Base-by-base conservation (phyloP, 2,113 vertebrate genomes). In the human (Homo sapiens) region DNA sequence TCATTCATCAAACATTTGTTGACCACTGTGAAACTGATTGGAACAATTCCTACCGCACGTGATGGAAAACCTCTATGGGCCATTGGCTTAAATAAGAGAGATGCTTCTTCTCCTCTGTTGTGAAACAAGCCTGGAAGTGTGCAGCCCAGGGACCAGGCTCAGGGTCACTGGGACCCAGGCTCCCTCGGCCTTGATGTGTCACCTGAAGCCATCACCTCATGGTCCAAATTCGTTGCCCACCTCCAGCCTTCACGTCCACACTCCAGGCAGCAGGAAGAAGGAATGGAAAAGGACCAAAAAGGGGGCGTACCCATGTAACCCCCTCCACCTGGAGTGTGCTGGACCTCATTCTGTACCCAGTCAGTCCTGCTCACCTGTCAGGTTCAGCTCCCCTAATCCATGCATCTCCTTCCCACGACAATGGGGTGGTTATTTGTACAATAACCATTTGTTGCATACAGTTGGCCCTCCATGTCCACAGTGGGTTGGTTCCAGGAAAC, bases 331-430 rank as follows among this genome's bases (percentile, higher is more conserved):
- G 66, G 72, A 38, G 20, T 8, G 57, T 27, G 50, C 20, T 35
- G 87, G 32, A 38, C 16, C 14, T 79, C 43, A 22, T 32, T 23
- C 8, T 66, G 22, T 55, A 10, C 17, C 57, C 1, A n/a, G 72
- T 22, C 66, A 6, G 0, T 27, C 30, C 88, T 10, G 57, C 25
- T 25, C 38, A 23, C 61, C 52, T 2, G 30, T 14, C 38, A 2
- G 75, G 30, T 50, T 48, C 10, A 59, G 50, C 30, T 66, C 52
- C 48, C 83, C 14, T 81, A 93, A 32, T 25, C 18, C 18, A 10
- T 0, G 0, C 2, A 2, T 22, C 27, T 23, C 45, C 83, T 75
- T 57, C 48, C 45, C 27, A 0, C 0, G 17, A 66, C 1, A 30
- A 7, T 0, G 0, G 9, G 64, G 52, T 0, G 0, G 25, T 11